These are phyloP conservation scores for Coenonympha glycerion DNA, from an alignment of 2,888 invertebrate genomes.

Conservation along the genomic window DNA sequence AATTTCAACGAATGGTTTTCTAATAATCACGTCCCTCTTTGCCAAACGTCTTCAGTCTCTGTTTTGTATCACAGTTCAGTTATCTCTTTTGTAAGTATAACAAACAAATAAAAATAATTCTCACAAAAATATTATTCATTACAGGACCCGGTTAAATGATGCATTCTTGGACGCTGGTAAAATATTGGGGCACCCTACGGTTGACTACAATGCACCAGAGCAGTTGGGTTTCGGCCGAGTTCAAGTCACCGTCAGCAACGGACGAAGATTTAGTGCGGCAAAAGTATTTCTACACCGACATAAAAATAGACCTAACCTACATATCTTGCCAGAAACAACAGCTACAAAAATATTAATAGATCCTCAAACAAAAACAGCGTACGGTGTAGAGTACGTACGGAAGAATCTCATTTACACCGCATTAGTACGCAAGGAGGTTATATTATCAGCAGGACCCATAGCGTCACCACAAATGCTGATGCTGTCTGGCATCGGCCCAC, in stretches of 20 bases:
- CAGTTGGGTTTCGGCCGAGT: slow-evolving; percentile 80
- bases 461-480: slow-evolving; percentile 93
- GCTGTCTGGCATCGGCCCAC: slow-evolving; percentile 84
- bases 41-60: no score
- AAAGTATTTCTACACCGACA: slow-evolving; percentile 79
- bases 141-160: slow-evolving; percentile 54
- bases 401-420: slow-evolving; percentile 65
- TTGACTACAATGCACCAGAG: slow-evolving; percentile 81
- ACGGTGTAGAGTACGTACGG: slow-evolving; percentile 80
- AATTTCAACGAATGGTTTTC: no score
- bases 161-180: slow-evolving; percentile 79
- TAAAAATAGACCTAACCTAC: slow-evolving; percentile 78
- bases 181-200: slow-evolving; percentile 79
- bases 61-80: no score
- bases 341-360: slow-evolving; percentile 82
- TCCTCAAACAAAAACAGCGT: slow-evolving; percentile 76
- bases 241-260: slow-evolving; percentile 77
- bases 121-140: slow-evolving; percentile 28
- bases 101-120: no score
- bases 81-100: no score
- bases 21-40: no score
- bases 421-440: slow-evolving; percentile 84
- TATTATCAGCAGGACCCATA: slow-evolving; percentile 89
- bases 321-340: slow-evolving; percentile 78
- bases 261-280: slow-evolving; percentile 80